A percentile compares a stretch with the other conserved stretches of the same genome.
Conservation (phyloP, 2,888 invertebrate species). For the Chrysolina oricalcia region DNA sequence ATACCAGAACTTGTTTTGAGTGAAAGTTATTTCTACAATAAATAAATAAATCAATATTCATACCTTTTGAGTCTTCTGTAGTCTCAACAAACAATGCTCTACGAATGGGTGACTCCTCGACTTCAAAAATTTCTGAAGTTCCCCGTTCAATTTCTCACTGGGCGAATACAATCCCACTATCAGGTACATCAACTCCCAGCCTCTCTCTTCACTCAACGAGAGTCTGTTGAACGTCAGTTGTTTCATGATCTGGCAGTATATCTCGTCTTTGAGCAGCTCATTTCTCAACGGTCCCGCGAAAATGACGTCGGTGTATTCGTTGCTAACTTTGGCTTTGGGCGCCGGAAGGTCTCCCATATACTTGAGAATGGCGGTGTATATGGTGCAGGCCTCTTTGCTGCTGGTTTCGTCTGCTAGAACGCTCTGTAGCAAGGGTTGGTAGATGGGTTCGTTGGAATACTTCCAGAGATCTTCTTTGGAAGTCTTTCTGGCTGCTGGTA, state of each 20-base stretch:
- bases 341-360: slow-evolving; percentile 96
- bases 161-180: slow-evolving; percentile 90
- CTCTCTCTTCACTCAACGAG: slow-evolving; percentile 89
- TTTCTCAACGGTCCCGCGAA: slow-evolving; percentile 85
- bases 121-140: slow-evolving; percentile 84
- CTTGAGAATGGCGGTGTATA: slow-evolving; percentile 80
- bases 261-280: slow-evolving; percentile 88
- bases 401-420: slow-evolving; percentile 81
- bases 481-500: slow-evolving; percentile 79
- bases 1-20: too few relatives aligned
- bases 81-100: slow-evolving; percentile 85
- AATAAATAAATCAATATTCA: too few relatives aligned
- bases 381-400: slow-evolving; percentile 80
- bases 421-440: slow-evolving; percentile 87
- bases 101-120: slow-evolving; percentile 84
- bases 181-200: slow-evolving; percentile 96
- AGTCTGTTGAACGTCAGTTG: slow-evolving; percentile 93
- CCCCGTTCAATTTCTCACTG: slow-evolving; percentile 83
- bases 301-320: slow-evolving; percentile 92
- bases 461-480: slow-evolving; percentile 86
- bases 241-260: slow-evolving; percentile 85
- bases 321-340: slow-evolving; percentile 81
- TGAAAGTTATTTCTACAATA: too few relatives aligned
- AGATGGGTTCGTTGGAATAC: slow-evolving; percentile 86
- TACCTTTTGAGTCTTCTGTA: slow-evolving; percentile 84